Evolutionary conservation across 2,888 invertebrate genomes (phyloP).

Genomic region (Hydraecia micacea): DNA sequence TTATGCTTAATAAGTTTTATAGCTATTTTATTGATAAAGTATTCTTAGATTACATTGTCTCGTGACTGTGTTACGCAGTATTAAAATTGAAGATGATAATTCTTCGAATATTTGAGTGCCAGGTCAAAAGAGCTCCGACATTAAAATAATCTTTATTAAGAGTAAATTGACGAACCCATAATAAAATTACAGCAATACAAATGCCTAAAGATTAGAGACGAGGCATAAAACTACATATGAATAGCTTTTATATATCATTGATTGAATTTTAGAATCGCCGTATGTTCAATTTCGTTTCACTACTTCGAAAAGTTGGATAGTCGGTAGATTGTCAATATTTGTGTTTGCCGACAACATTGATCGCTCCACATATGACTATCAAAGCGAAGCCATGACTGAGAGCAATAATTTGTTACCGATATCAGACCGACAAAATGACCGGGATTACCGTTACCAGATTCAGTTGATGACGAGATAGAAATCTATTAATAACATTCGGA

Average conservation of each 20-base stretch:
- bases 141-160: slow-evolving; percentile 59
- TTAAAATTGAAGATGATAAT: slow-evolving; percentile 49
- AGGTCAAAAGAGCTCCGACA: slow-evolving; percentile 44
- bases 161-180: slow-evolving; percentile 58
- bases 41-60: slow-evolving; percentile 54
- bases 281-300: neutral
- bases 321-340: slow-evolving; percentile 53
- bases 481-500: slow-evolving; percentile 90
- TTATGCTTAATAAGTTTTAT: slow-evolving; percentile 56
- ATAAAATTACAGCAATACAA: slow-evolving; percentile 50
- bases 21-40: slow-evolving; percentile 52
- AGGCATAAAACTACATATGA: slow-evolving; percentile 11
- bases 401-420: slow-evolving; percentile 87
- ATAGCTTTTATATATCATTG: slow-evolving; percentile 27
- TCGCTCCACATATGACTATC: slow-evolving; percentile 63
- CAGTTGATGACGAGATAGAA: slow-evolving; percentile 88
- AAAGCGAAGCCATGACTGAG: slow-evolving; percentile 56
- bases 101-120: slow-evolving; percentile 49
- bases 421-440: slow-evolving; percentile 83
- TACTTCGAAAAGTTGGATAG: slow-evolving; percentile 37
- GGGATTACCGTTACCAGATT: slow-evolving; percentile 87
- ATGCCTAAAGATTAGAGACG: slow-evolving; percentile 35
- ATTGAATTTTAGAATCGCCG: slow-evolving; percentile 39
- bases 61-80: slow-evolving; percentile 55
- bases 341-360: slow-evolving; percentile 51